These are phyloP conservation scores for Apis mellifera DNA, from an alignment of 1,140 invertebrate genomes.

Conservation along the genomic window DNA sequence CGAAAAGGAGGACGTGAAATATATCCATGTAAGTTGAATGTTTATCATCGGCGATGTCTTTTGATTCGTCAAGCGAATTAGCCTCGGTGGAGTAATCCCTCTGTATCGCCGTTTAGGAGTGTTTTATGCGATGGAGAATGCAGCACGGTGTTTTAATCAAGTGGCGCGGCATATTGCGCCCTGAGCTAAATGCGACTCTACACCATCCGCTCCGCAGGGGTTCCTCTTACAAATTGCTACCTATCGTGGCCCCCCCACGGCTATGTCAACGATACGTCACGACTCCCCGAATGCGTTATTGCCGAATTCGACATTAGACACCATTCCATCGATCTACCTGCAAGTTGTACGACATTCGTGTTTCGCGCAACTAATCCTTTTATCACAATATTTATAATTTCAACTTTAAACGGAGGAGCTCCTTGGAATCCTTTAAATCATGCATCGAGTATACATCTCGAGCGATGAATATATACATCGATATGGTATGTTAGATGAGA, in stretches of 20 bases:
- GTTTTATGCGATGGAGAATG: conserved; percentile 63
- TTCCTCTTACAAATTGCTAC: conserved; percentile 75
- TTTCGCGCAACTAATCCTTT: too few relatives aligned
- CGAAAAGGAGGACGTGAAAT: not conserved
- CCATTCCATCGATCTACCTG: conserved; percentile 36
- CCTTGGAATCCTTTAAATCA: too few relatives aligned
- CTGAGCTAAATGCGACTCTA: conserved; percentile 65
- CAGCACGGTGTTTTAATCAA: conserved; percentile 75
- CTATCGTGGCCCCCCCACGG: conserved; percentile 62
- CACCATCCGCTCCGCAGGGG: conserved; percentile 66
- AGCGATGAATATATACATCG: too few relatives aligned
- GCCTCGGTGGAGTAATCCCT: conserved; percentile 48
- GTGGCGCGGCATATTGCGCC: conserved; percentile 74
- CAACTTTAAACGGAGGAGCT: too few relatives aligned
- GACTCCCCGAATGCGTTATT: conserved; percentile 53
- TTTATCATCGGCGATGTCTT: conserved; percentile 7
- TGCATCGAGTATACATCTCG: too few relatives aligned
- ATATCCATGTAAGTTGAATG: not conserved
- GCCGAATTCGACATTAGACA: conserved; percentile 56
- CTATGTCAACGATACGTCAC: conserved; percentile 71
- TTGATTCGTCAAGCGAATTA: conserved; percentile 52
- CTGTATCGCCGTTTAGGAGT: conserved; percentile 55
- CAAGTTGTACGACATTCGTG: too few relatives aligned
- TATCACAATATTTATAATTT: too few relatives aligned
- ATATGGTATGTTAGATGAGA: too few relatives aligned